Evolutionary conservation across 2,113 vertebrate species (phyloP).

Genomic region (Orcinus orca): DNA sequence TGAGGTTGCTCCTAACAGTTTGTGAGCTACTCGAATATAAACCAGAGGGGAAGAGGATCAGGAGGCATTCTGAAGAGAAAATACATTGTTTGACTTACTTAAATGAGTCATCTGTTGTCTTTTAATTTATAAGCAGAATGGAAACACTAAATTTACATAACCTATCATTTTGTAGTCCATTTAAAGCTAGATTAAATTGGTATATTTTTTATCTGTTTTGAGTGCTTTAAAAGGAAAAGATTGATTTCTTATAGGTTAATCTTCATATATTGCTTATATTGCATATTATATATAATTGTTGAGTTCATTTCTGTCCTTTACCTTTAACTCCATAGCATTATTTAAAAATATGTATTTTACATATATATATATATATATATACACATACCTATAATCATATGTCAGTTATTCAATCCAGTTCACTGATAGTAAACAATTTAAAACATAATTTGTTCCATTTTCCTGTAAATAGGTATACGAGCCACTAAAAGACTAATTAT

Average conservation of each 20-base stretch:
- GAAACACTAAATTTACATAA: slow-evolving; percentile 20
- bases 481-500: neutral
- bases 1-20: slow-evolving; percentile 16
- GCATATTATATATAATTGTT: neutral
- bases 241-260: neutral
- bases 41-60: slow-evolving; percentile 3
- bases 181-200: slow-evolving; percentile 5
- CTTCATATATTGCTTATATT: neutral
- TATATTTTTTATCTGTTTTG: neutral
- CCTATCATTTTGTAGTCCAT: neutral
- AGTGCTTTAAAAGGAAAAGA: neutral
- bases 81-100: neutral
- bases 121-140: neutral
- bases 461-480: neutral
- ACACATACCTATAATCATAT: neutral
- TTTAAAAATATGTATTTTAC: neutral
- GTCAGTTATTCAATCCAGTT: neutral
- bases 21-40: neutral
- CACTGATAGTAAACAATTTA: neutral
- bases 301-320: neutral
- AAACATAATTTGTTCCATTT: neutral
- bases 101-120: neutral
- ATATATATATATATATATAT: neutral
- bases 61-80: neutral
- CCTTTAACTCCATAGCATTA: neutral